Base-by-base conservation (phyloP, 1,140 invertebrate species). In the Geopemphigus sp. region DNA sequence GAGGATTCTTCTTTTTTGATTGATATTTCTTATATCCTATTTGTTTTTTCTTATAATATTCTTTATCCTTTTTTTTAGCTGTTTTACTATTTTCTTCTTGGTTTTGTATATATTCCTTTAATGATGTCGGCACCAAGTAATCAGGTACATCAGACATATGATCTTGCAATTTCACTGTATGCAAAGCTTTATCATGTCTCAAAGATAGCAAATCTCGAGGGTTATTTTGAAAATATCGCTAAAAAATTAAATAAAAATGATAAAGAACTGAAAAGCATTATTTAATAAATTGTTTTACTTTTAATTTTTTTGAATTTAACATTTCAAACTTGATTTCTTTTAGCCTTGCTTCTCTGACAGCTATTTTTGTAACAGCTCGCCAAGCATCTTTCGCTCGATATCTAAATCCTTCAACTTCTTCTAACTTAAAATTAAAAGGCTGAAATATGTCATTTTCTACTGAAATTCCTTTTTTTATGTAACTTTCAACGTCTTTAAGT, bases 261-360 rank as follows among this genome's bases (percentile, higher is more conserved):
- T 8, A 72, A 10, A 82, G 12, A 66, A 59, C n/a, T 29, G 29
- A 64, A 19, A 17, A 57, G 26, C 17, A 10, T 45, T 45, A 47
- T 80, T 12, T 39, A 39, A 39, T 39, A 39, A 39, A 39, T 32
- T 0, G 1, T 24, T 73, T 70, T 84, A 92, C 92, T 89, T 98
- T 95, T 10, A 99, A 86, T 87, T 97, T 96, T 84, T 95, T 89
- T 80, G 95, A 97, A 84, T 94, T 96, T 53, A 99, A 87, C 56
- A 99, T 90, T 88, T 99, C 97, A 80, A 91, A 89, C 86, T 95
- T 95, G 66, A 99, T 98, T 89, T 99, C 98, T 84, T 95, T 95
- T 11, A 99, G 87, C 76, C 98, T 88, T 0, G 96, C 95, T 85
- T 99, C 95, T 74, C 94, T 88, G 0, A 99, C 92, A 0, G 95